Conservation (phyloP, 2,113 vertebrate species). For the Dipodomys ordii region DNA sequence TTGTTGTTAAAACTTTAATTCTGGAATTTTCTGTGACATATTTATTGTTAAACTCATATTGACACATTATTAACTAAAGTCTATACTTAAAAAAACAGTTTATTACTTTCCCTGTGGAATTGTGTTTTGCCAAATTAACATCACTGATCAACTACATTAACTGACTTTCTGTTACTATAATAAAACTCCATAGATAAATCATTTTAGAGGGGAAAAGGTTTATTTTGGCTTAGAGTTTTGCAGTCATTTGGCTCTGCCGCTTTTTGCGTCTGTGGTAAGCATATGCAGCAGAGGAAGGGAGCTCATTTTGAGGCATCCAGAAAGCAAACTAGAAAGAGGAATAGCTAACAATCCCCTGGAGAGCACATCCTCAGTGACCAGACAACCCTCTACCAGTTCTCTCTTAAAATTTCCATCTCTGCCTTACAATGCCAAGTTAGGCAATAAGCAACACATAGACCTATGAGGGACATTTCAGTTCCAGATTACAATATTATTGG, state of each 20-base stretch:
- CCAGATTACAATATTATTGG: neutral
- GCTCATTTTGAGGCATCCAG: neutral
- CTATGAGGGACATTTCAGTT: neutral
- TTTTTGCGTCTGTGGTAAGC: no score
- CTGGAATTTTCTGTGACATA: no score
- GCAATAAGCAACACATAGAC: neutral
- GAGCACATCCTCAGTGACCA: neutral
- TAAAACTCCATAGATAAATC: neutral
- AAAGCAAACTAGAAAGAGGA: neutral
- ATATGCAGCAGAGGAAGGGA: neutral
- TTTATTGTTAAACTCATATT: neutral
- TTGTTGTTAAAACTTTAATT: neutral
- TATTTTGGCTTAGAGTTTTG: neutral
- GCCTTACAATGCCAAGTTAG: neutral
- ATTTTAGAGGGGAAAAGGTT: neutral
- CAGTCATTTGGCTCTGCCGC: no score
- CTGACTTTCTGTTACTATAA: neutral
- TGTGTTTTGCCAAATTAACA: neutral
- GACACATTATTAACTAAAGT: neutral
- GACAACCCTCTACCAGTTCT: neutral
- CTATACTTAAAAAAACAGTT: neutral
- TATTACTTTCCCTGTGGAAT: neutral
- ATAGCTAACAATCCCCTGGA: neutral
- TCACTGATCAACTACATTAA: neutral
- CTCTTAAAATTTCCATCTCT: neutral